Percentiles rank a stretch among this genome's conserved stretches.
Evolutionary conservation across 2,888 invertebrate species (phyloP).

Genomic region (Melanostoma scalare): DNA sequence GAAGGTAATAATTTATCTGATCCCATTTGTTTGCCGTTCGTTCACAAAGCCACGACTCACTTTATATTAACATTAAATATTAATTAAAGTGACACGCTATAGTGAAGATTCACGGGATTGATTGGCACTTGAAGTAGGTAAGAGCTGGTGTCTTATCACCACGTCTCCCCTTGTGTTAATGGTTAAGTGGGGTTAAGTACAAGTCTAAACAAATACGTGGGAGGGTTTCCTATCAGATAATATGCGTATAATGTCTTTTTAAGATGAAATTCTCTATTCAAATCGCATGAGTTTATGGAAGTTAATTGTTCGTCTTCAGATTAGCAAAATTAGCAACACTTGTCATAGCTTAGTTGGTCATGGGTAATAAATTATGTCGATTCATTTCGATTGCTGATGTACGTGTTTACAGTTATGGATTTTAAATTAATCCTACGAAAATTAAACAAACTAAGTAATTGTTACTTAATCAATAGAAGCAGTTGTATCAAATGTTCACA

Average conservation of each 20-base stretch:
- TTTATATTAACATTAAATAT: constrained; percentile 31
- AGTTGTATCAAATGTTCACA: no score
- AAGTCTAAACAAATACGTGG: background rate
- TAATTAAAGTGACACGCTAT: constrained; percentile 36
- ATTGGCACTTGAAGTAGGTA: constrained; percentile 28
- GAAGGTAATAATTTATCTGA: constrained; percentile 4
- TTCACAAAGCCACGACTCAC: constrained; percentile 4
- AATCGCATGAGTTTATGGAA: background rate
- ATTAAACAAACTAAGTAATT: no score
- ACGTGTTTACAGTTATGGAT: no score
- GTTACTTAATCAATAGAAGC: no score
- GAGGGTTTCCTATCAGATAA: background rate
- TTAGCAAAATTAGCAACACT: background rate
- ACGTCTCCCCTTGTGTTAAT: constrained; percentile 10
- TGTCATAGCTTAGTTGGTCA: no score
- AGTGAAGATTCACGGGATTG: constrained; percentile 22
- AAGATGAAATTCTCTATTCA: background rate
- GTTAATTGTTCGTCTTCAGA: constrained; percentile 24
- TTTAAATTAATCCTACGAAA: no score
- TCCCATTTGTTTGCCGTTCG: constrained; percentile 10
- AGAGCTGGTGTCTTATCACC: constrained; percentile 30
- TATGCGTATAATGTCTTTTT: background rate
- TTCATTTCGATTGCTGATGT: no score
- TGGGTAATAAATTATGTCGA: no score
- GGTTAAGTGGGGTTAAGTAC: constrained; percentile 13